Percentiles rank a stretch among this genome's conserved stretches.
Evolutionary conservation across 2,797 vertebrate genomes (phyloP).

Genomic region (Novumbra hubbsi): DNA sequence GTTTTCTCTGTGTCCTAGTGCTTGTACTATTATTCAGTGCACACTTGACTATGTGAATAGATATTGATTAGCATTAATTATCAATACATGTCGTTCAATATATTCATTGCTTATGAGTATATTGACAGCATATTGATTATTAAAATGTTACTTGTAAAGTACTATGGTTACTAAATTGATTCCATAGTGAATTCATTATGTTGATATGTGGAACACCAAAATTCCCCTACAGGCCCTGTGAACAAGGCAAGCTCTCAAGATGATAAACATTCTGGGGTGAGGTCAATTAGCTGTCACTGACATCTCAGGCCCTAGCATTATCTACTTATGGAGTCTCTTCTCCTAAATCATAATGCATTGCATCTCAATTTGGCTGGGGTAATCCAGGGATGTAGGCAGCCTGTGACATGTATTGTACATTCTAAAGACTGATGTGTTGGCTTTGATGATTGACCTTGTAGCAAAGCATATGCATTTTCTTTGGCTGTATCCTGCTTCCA

Average conservation of each 20-base stretch:
- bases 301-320: neutral
- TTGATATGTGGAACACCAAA: too few species aligned
- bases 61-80: too few species aligned
- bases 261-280: neutral
- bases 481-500: neutral
- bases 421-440: neutral
- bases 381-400: neutral
- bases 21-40: too few species aligned
- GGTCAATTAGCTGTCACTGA: slow-evolving; percentile 13
- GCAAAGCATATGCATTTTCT: slow-evolving; percentile 1
- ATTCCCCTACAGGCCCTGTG: too few species aligned
- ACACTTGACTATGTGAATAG: too few species aligned
- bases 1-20: too few species aligned
- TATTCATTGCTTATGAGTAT: too few species aligned
- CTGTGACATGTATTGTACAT: neutral
- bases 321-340: neutral
- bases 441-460: neutral
- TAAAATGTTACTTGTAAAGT: too few species aligned
- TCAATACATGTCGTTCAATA: too few species aligned
- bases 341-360: neutral
- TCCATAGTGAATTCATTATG: too few species aligned
- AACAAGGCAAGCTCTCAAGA: slow-evolving; percentile 1
- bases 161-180: too few species aligned
- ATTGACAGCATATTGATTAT: too few species aligned
- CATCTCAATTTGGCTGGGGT: neutral